Evolutionary conservation across 2,888 invertebrate genomes (phyloP).

Genomic region (Conops quadrifasciatus): DNA sequence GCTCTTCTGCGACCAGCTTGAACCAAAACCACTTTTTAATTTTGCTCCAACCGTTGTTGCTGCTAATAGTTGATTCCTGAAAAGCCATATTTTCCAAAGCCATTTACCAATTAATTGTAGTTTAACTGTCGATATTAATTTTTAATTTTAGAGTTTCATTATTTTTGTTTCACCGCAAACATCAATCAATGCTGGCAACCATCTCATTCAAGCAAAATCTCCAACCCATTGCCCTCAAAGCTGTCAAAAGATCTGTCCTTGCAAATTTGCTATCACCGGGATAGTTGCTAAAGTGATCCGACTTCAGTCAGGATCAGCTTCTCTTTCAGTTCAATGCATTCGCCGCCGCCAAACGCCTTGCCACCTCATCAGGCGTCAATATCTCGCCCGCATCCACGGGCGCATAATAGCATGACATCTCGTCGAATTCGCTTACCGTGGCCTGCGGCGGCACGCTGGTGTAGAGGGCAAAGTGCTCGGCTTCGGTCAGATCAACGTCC

Average conservation of each 20-base stretch:
- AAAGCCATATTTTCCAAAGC: too few species aligned
- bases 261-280: neutral
- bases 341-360: slow-evolving; percentile 58
- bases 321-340: slow-evolving; percentile 50
- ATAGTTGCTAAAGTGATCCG: too few species aligned
- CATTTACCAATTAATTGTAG: slow-evolving; percentile 10
- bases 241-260: neutral
- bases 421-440: slow-evolving; percentile 87
- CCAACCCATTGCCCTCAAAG: neutral
- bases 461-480: slow-evolving; percentile 87
- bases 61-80: too few species aligned
- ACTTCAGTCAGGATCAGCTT: too few species aligned
- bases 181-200: neutral
- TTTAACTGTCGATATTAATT: slow-evolving; percentile 20
- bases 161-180: neutral
- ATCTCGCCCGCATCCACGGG: slow-evolving; percentile 82
- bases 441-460: slow-evolving; percentile 87
- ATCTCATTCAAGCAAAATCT: neutral
- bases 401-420: slow-evolving; percentile 86
- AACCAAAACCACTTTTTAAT: too few species aligned
- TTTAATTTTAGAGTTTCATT: neutral
- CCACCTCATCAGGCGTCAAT: slow-evolving; percentile 66
- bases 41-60: neutral
- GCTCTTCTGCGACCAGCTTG: too few species aligned
- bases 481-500: slow-evolving; percentile 80